phyloP scores from a whole-genome alignment of 2,888 invertebrate species.

The Panopea generosa region DNA sequence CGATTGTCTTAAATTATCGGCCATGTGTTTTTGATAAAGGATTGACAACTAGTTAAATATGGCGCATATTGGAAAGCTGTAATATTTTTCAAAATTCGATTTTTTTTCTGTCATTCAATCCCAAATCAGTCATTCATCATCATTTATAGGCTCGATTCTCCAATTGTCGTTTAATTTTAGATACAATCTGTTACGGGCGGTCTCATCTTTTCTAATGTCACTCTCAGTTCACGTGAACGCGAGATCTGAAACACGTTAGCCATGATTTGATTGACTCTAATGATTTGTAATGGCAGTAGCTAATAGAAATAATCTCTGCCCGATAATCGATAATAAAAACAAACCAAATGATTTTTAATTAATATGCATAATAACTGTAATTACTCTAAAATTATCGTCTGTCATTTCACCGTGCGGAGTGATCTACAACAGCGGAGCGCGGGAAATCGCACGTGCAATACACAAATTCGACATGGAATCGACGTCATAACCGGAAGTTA shows the following conservation, averaged over 20 bases:
- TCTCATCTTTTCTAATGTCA: constrained; percentile 10
- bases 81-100: no score
- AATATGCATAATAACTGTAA: constrained; percentile 57
- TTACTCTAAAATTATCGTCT: constrained; percentile 55
- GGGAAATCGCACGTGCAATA: constrained; percentile 49
- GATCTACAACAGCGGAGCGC: constrained; percentile 36
- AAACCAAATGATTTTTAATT: constrained; percentile 54
- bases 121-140: constrained; percentile 31
- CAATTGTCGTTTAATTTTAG: constrained; percentile 33
- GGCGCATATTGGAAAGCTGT: no score
- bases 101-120: no score
- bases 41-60: no score
- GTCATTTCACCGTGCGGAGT: constrained; percentile 41
- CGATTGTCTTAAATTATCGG: no score
- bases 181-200: constrained; percentile 24
- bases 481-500: constrained; percentile 50
- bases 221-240: constrained; percentile 19
- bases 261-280: constrained; percentile 38
- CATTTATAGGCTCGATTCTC: constrained; percentile 9
- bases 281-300: constrained; percentile 19
- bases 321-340: constrained; percentile 34
- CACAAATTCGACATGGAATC: constrained; percentile 45
- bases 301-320: constrained; percentile 17
- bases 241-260: constrained; percentile 27
- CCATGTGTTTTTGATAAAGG: no score